phyloP scores from a whole-genome alignment of 2,888 invertebrate genomes.

The Epirrhoe tristata region DNA sequence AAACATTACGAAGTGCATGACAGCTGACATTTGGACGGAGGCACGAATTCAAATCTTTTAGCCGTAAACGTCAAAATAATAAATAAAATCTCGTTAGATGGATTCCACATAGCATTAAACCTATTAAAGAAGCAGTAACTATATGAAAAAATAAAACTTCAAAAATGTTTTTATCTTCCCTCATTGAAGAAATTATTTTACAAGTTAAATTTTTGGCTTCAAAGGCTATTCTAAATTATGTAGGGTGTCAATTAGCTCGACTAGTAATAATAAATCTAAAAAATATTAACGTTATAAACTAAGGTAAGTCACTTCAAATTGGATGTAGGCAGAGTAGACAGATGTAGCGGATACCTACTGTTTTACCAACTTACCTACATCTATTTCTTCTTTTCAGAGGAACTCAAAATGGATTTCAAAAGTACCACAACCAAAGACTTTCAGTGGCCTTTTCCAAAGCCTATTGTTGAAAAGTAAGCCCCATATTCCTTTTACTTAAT shows the following conservation, averaged over 20 bases:
- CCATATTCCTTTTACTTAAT: background rate
- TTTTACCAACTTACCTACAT: background rate
- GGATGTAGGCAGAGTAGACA: too few relatives aligned
- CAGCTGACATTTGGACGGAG: constrained; percentile 4
- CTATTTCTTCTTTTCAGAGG: constrained; percentile 19
- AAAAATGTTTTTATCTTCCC: constrained; percentile 84
- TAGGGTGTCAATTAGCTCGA: constrained; percentile 81
- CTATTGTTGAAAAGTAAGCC: constrained; percentile 82
- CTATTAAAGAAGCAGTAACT: constrained; percentile 27
- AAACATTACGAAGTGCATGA: constrained; percentile 62
- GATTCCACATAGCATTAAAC: background rate
- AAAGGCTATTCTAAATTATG: constrained; percentile 82
- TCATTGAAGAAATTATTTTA: constrained; percentile 77
- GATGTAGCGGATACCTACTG: too few relatives aligned
- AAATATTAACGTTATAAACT: constrained; percentile 73
- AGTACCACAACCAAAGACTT: constrained; percentile 81
- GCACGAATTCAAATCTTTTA: too few relatives aligned
- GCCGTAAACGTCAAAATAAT: constrained; percentile 15
- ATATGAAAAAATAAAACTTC: constrained; percentile 68
- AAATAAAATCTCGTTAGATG: background rate
- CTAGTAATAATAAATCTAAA: constrained; percentile 76
- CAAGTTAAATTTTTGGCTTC: constrained; percentile 80
- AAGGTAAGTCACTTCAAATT: constrained; percentile 45
- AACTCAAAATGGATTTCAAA: constrained; percentile 72
- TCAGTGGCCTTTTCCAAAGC: constrained; percentile 86